Evolutionary conservation across 2,113 vertebrate species (phyloP).

Genomic region (Pipra filicauda): DNA sequence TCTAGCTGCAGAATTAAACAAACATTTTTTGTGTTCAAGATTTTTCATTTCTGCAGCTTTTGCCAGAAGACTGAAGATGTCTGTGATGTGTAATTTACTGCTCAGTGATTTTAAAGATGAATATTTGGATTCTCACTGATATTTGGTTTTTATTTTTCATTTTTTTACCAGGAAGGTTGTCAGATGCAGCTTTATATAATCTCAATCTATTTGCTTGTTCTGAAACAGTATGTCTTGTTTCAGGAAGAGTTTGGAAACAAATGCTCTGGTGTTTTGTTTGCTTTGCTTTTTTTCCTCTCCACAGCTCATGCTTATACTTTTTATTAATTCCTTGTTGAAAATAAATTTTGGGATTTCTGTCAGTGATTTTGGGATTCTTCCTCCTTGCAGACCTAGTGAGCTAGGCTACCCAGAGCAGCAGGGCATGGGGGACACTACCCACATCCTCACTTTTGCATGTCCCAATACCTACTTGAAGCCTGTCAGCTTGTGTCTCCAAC

Average conservation of each 20-base stretch:
- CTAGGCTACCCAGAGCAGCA: neutral
- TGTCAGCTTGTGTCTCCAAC: accelerated
- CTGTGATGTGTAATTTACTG: constrained; percentile 17
- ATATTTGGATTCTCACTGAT: constrained; percentile 39
- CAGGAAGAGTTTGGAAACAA: neutral
- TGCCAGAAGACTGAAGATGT: constrained; percentile 18
- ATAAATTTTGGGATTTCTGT: neutral
- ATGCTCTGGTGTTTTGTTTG: neutral
- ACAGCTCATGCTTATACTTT: neutral
- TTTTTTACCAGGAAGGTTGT: constrained; percentile 21
- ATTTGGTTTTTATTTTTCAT: constrained; percentile 32
- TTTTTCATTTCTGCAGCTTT: constrained; percentile 12
- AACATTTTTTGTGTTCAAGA: neutral
- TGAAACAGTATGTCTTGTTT: neutral
- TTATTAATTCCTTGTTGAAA: neutral
- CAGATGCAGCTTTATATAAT: constrained; percentile 21
- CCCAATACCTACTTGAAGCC: neutral
- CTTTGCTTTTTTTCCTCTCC: neutral
- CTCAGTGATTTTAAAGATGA: constrained; percentile 33
- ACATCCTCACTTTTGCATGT: neutral
- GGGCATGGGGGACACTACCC: neutral
- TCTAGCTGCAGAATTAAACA: constrained; percentile 27
- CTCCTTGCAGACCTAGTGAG: neutral
- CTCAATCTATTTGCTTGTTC: neutral
- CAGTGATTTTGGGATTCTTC: neutral